Evolutionary conservation across 2,797 vertebrate genomes (phyloP), one percentile per base, ranked within the genome.

Genomic region (Pygocentrus nattereri): DNA sequence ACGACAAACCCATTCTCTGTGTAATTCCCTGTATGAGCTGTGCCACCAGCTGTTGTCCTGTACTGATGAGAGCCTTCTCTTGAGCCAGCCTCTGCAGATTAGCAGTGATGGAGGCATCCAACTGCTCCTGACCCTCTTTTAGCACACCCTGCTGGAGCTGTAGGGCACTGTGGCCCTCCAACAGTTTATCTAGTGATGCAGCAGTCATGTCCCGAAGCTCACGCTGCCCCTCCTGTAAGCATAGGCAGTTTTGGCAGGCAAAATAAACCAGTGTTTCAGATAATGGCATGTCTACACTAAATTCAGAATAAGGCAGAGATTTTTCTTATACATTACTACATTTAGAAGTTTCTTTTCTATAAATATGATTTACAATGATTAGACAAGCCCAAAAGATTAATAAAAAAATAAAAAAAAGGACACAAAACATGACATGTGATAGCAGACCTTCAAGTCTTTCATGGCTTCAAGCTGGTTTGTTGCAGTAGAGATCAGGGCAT

Each of bases 401-500:
- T 7, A 25, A 21, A 74, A 44, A 47, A 23, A 59, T 38, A 64
- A 19, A 50, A 3, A 62, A 2, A 50, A 4, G 18, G 27, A 49
- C 4, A 70, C 44, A 23, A 23, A 2, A 56, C 18, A 16, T 2
- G 7, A 50, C 4, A 50, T 19, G 67, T 34, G n/a, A 15, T 18
- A 69, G 18, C 38, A 16, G 72, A 96, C 96, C 94, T 95, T 95
- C 52, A 97, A 90, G 31, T 93, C 91, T 25, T 93, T 91, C 95
- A 96, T 95, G 16, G 95, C 89, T 0, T 95, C 91, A 0, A 97
- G 92, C 62, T 96, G 96, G 81, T 86, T 92, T 30, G 91, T 85
- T 10, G 96, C 95, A 0, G 95, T 94, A 65, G 94, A 90, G 88
- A 96, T 95, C 25, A 96, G 92, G 0, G 95, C 86, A 0, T 96